phyloP scores from a whole-genome alignment of 2,113 vertebrate genomes.

The Zosterops lateralis region DNA sequence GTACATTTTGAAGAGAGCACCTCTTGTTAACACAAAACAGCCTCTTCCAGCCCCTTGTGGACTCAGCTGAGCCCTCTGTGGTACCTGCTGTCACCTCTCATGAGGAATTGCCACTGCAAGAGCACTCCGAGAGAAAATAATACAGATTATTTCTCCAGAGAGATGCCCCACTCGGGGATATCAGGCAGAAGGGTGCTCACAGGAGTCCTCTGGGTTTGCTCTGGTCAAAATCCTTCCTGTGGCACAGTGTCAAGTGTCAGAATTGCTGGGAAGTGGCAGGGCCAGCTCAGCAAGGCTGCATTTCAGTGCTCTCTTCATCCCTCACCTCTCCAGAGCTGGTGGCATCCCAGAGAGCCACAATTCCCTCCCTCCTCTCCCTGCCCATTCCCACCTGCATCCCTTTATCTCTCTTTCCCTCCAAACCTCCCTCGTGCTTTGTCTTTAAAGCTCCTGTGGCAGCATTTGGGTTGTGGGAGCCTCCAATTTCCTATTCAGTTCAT shows the following conservation, averaged over 20 bases:
- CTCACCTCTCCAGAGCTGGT: background rate
- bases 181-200: background rate
- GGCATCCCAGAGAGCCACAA: background rate
- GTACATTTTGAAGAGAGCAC: background rate
- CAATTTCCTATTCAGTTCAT: conserved; percentile 62
- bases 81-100: background rate
- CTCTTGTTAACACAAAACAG: background rate
- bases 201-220: background rate
- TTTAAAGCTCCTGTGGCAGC: background rate
- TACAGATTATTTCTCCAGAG: background rate
- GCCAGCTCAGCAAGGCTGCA: background rate
- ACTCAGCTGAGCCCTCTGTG: background rate
- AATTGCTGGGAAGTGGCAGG: background rate
- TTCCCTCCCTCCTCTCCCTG: background rate
- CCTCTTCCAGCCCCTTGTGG: background rate
- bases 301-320: background rate
- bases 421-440: background rate
- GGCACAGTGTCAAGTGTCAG: background rate
- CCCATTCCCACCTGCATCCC: background rate
- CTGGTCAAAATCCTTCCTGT: background rate
- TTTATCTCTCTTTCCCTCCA: background rate
- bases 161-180: too few species aligned
- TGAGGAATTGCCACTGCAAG: background rate
- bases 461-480: conserved; percentile 47
- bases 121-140: background rate